Percentiles rank a stretch among this genome's conserved stretches.
These are phyloP conservation scores for Gila orcuttii DNA, from an alignment of 2,113 vertebrate genomes.

Conservation along the genomic window DNA sequence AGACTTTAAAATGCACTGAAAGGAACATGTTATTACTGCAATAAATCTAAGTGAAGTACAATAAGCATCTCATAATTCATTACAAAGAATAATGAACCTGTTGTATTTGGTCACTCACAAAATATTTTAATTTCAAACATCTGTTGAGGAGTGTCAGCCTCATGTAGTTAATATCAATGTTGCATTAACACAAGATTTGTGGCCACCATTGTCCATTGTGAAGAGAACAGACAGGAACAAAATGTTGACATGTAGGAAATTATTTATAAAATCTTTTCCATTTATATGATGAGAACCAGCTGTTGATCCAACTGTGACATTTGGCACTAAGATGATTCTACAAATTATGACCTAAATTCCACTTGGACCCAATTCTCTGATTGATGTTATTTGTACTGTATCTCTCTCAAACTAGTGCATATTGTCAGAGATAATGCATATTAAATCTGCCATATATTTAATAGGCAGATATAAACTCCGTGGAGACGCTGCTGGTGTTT, in stretches of 20 bases:
- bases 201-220: slow-evolving; percentile 34
- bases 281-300: slow-evolving; percentile 54
- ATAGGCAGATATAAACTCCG: slow-evolving; percentile 42
- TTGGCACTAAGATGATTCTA: slow-evolving; percentile 48
- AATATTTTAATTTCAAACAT: slow-evolving; percentile 54
- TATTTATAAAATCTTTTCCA: slow-evolving; percentile 49
- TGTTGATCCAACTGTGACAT: slow-evolving; percentile 54
- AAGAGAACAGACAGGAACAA: slow-evolving; percentile 22
- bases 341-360: slow-evolving; percentile 42
- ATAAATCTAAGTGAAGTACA: slow-evolving; percentile 19
- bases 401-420: background rate
- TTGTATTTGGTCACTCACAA: slow-evolving; percentile 24
- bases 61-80: slow-evolving; percentile 15
- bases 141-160: slow-evolving; percentile 45
- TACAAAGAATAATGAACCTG: background rate
- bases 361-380: slow-evolving; percentile 35
- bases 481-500: background rate
- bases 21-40: slow-evolving; percentile 23
- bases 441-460: background rate
- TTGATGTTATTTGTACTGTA: slow-evolving; percentile 17
- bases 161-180: slow-evolving; percentile 31
- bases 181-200: slow-evolving; percentile 33
- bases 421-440: slow-evolving; percentile 31
- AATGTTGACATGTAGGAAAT: slow-evolving; percentile 49
- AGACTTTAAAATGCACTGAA: background rate